Evolutionary conservation across 2,888 invertebrate species (phyloP), one percentile per base, ranked within the genome.

Genomic region (Eueremaeus valkanovi): DNA sequence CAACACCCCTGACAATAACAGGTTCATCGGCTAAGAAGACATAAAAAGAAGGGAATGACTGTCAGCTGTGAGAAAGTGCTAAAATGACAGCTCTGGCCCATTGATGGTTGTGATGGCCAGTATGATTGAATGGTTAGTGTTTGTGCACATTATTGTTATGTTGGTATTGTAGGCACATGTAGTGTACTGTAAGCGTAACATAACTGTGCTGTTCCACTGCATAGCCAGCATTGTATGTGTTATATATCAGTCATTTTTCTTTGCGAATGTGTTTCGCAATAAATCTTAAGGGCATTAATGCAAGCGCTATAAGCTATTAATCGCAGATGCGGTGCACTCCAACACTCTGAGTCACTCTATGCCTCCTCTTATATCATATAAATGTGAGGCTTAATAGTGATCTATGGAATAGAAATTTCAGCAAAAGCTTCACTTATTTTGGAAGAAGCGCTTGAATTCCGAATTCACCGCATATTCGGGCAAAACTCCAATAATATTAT

Each of bases 1-100:
- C 70, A 58, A 75, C 27, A 13, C 77, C 77, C 24, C 61, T 75
- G 31, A 76, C 76, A 36, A 51, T 45, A 29, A 76, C 76, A n/a
- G 36, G 61, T 27, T 58, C 45, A 27, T 76, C 76, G 33, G 40
- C 73, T 51, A 51, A 21, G 72, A 11, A 66, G 27, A 66, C 13
- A n/a, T 13, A 74, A 29, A 18, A 16, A 31, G n/a, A 73, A 33
- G n/a, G 24, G 24, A 29, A 49, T 42, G 21, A 42, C 13, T 36
- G 55, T 58, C 58, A 73, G 55, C 33, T 66, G 63, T 21, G 16
- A 11, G 5, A 31, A 66, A 66, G 33, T 66, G 36, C 21, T 33
- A 31, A 21, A 18, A 6, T 33, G 61, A 61, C 33, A 61, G 63
- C 63, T 66, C 3, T 18, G 33, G 1, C 16, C 21, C 24, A 27